Conservation (phyloP, 2,113 vertebrate species). For the Indicator indicator region DNA sequence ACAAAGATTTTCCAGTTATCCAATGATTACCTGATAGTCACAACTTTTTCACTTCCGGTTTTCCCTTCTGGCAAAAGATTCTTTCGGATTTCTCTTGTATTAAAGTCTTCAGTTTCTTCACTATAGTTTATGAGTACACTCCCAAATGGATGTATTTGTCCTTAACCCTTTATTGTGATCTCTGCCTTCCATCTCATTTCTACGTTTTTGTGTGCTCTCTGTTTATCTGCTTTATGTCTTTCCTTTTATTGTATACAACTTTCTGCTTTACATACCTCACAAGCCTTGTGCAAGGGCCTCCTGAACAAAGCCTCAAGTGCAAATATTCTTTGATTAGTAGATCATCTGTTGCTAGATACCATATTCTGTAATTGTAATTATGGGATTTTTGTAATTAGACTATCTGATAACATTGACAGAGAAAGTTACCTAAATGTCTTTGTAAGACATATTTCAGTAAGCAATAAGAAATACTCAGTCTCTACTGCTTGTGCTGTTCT, state of each 20-base stretch:
- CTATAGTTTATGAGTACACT: not conserved
- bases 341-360: not conserved
- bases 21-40: not conserved
- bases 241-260: not conserved
- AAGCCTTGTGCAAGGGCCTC: not conserved
- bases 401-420: not conserved
- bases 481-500: not conserved
- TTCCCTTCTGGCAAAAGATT: not conserved
- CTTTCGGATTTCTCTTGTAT: not conserved
- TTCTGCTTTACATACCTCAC: not conserved
- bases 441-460: not conserved
- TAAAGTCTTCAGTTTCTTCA: not conserved
- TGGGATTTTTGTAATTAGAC: not conserved
- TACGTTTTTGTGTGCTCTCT: not conserved
- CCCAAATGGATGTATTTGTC: not conserved
- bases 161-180: not conserved
- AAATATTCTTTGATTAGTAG: not conserved
- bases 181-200: not conserved
- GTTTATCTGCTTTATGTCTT: not conserved
- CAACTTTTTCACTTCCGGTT: not conserved
- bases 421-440: not conserved
- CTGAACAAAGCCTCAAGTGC: not conserved
- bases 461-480: not conserved
- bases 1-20: not conserved
- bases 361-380: not conserved